Percentiles rank a stretch among this genome's conserved stretches.
phyloP scores from a whole-genome alignment of 2,113 vertebrate genomes.

The Serinus canaria region DNA sequence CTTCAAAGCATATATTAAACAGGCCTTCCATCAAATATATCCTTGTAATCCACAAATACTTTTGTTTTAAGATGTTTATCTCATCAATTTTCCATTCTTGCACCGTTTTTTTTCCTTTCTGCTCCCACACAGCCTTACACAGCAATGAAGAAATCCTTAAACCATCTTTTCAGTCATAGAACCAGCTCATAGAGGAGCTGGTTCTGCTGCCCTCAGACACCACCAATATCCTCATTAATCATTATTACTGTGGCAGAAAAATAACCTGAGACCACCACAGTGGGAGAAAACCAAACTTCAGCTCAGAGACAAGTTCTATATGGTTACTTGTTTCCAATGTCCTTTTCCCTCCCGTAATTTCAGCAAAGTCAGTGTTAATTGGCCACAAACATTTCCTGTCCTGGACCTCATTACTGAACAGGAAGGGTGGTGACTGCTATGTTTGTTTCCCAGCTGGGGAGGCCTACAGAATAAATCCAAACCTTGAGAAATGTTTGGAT shows the following conservation, averaged over 20 bases:
- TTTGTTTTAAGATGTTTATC: neutral
- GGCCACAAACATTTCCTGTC: neutral
- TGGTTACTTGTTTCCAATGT: neutral
- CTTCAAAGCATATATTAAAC: neutral
- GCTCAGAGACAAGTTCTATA: neutral
- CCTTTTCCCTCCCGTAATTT: neutral
- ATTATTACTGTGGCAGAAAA: neutral
- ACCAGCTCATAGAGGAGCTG: neutral
- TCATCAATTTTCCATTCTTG: neutral
- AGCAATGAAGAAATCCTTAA: neutral
- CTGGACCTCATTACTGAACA: neutral
- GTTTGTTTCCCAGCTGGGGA: neutral
- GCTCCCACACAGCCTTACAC: neutral
- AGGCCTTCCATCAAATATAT: neutral
- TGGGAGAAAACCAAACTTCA: neutral
- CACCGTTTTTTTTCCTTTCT: neutral
- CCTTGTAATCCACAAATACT: neutral
- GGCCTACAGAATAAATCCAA: neutral
- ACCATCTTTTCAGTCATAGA: neutral
- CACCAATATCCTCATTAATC: neutral
- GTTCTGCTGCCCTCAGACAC: neutral
- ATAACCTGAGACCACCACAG: neutral
- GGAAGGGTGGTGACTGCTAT: neutral
- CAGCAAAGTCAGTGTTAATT: neutral
- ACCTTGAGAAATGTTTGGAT: neutral